Conservation (phyloP, 30 jellyfish, hydroid and myxozoan genomes). For the Aurelia aurita complex sp. Pacific region DNA sequence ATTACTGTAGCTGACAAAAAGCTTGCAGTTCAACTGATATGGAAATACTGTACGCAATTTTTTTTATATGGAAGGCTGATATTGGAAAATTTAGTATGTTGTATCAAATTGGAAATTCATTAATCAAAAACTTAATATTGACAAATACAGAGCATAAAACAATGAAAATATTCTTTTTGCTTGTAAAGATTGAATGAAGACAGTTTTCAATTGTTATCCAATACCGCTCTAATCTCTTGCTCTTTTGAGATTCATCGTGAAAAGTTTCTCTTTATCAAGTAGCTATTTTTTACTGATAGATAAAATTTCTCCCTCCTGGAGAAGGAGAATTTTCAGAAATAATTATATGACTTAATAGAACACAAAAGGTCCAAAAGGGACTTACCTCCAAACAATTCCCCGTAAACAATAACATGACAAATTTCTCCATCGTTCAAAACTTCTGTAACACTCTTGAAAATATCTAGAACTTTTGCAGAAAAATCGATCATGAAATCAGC, state of each 20-base stretch:
- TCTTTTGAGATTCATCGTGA: background rate
- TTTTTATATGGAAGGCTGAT: too few relatives aligned
- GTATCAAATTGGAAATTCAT: too few relatives aligned
- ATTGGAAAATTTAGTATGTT: too few relatives aligned
- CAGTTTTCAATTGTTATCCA: background rate
- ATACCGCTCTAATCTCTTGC: background rate
- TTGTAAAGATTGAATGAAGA: background rate
- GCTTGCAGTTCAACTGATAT: too few relatives aligned
- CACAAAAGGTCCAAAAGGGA: background rate
- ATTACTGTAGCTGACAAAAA: background rate
- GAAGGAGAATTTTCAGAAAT: too few relatives aligned
- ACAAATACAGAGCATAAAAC: background rate
- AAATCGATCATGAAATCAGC: conserved; percentile 82
- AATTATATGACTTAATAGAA: too few relatives aligned
- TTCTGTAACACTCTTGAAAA: conserved; percentile 59
- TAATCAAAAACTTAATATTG: background rate
- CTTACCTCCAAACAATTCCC: conserved; percentile 94
- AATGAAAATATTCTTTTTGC: too few relatives aligned
- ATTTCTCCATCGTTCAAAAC: conserved; percentile 30
- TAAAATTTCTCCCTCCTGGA: too few relatives aligned
- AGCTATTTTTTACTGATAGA: too few relatives aligned
- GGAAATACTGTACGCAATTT: too few relatives aligned
- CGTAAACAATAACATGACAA: conserved; percentile 78
- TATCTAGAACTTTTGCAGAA: conserved; percentile 74
- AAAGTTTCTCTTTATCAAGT: too few relatives aligned